phyloP scores from a whole-genome alignment of 2,888 invertebrate species.

The Leptogaster cylindrica region DNA sequence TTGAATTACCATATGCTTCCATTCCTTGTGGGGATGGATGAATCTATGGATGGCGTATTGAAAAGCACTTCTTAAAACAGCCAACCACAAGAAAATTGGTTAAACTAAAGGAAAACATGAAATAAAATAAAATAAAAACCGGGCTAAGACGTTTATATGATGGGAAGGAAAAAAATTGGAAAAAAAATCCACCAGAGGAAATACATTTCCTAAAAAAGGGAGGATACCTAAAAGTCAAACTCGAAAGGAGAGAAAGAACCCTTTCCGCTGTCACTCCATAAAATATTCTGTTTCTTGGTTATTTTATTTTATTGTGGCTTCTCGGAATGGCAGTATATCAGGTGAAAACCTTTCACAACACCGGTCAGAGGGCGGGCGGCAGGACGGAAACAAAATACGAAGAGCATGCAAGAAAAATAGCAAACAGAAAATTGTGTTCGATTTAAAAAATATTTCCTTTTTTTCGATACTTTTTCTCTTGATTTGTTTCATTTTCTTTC shows the following conservation, averaged over 20 bases:
- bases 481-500: background rate
- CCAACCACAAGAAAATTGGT: too few relatives aligned
- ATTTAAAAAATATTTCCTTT: slow-evolving; percentile 6
- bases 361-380: background rate
- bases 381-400: background rate
- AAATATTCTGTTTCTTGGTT: slow-evolving; percentile 39
- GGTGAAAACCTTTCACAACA: slow-evolving; percentile 28
- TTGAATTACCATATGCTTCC: too few relatives aligned
- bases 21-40: too few relatives aligned
- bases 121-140: too few relatives aligned
- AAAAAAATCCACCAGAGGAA: background rate
- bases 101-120: too few relatives aligned
- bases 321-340: slow-evolving; percentile 19
- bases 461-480: background rate
- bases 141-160: too few relatives aligned
- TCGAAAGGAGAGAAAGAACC: slow-evolving; percentile 9
- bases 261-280: slow-evolving; percentile 31
- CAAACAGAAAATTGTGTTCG: slow-evolving; percentile 16
- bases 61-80: too few relatives aligned
- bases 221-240: background rate
- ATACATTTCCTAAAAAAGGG: background rate
- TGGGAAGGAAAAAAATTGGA: too few relatives aligned
- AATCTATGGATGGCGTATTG: too few relatives aligned
- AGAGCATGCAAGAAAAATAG: slow-evolving; percentile 8
- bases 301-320: slow-evolving; percentile 37